Evolutionary conservation across 2,797 vertebrate species (phyloP), one percentile per base, ranked within the genome.

Genomic region (Hapalemur alaotrensis): DNA sequence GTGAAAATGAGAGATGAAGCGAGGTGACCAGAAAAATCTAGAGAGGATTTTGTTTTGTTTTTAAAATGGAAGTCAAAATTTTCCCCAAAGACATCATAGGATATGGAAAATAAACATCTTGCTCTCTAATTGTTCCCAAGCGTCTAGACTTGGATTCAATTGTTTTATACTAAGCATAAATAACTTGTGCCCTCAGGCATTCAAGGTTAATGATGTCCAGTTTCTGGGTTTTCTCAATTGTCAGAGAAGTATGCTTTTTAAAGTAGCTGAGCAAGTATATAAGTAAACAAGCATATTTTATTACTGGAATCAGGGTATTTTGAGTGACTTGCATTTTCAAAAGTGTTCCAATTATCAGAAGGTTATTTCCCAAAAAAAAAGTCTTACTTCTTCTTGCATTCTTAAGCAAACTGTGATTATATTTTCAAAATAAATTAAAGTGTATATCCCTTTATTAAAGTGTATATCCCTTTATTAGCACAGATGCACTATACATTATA

Each of bases 121-220:
- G 43, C 35, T 76, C 35, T 67, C 30, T 92, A 95, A 97, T 93
- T 95, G 93, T 89, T 96, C 80, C 92, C 73, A 0, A 95, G 85
- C 72, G 81, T 91, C 78, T 92, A 89, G 57, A 87, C 81, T 89
- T 95, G 85, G 67, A 95, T 63, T 93, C 69, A 89, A 30, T 96
- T 97, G 80, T 93, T 93, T 95, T 78, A 80, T 67, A 76, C 61
- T 86, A 94, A 92, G 81, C 72, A 91, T 75, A 97, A 96, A 92
- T 89, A 85, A 61, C 46, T 28, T 46, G 83, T 93, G 73, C 52
- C 93, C 94, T 96, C 43, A 92, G 70, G 80, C 43, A 95, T 67
- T 95, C 81, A 90, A 96, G 85, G 93, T 96, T 97, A 97, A 97
- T 90, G 67, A 95, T 87, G 75, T 92, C 75, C 69, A 86, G 78